Conservation (phyloP, 1,140 invertebrate genomes). For the Maconellicoccus hirsutus region DNA sequence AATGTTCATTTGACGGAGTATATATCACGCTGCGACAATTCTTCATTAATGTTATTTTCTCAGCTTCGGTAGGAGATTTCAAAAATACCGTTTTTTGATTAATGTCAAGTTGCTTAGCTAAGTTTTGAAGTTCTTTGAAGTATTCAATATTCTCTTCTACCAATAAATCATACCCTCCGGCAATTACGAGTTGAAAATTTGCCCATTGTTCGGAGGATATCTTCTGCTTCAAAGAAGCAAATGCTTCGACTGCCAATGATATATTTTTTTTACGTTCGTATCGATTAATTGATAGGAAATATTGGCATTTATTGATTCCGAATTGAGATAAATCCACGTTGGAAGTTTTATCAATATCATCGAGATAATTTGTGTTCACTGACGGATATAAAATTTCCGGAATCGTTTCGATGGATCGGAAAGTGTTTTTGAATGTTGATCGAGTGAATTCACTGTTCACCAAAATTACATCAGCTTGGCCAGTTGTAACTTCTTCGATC, state of each 20-base stretch:
- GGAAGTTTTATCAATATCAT: constrained; percentile 34
- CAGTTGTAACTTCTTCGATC: constrained; percentile 81
- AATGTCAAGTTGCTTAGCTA: constrained; percentile 54
- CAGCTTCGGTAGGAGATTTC: constrained; percentile 70
- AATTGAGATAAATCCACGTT: background rate
- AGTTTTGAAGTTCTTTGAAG: constrained; percentile 59
- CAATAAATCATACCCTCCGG: constrained; percentile 89
- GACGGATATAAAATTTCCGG: constrained; percentile 90
- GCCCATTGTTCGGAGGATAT: constrained; percentile 44
- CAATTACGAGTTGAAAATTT: constrained; percentile 74
- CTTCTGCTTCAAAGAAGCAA: constrained; percentile 50
- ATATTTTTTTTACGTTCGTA: constrained; percentile 97
- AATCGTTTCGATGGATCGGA: constrained; percentile 50
- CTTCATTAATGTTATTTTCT: constrained; percentile 69
- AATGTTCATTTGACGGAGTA: constrained; percentile 94
- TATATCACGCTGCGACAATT: constrained; percentile 73
- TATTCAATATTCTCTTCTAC: constrained; percentile 83
- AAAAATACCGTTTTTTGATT: constrained; percentile 68
- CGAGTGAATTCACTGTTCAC: constrained; percentile 93
- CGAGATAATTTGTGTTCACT: constrained; percentile 68
- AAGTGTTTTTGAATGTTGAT: constrained; percentile 71
- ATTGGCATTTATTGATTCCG: constrained; percentile 38
- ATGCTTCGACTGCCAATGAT: constrained; percentile 63
- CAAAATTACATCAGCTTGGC: constrained; percentile 70
- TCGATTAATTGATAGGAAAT: constrained; percentile 91